These are phyloP conservation scores for Cetonia aurata DNA, from an alignment of 2,888 invertebrate species.

Conservation along the genomic window DNA sequence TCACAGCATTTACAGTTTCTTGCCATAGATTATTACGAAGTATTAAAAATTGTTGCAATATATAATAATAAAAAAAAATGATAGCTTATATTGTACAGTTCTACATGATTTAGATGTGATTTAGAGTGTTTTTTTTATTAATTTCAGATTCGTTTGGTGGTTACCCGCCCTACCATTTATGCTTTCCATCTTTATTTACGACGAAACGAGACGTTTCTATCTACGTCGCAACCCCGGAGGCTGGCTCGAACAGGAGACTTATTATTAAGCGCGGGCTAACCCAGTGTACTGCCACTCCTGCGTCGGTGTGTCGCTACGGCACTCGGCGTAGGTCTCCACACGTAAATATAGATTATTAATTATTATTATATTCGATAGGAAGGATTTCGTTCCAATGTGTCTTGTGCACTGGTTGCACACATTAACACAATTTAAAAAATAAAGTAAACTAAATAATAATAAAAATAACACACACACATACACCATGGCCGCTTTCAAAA, in stretches of 20 bases:
- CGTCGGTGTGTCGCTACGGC: slow-evolving; percentile 40
- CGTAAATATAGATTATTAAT: slow-evolving; percentile 50
- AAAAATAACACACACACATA: slow-evolving; percentile 23
- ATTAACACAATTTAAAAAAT: slow-evolving; percentile 35
- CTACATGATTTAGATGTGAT: not conserved
- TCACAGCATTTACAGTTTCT: too few relatives aligned
- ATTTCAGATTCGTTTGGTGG: slow-evolving; percentile 96
- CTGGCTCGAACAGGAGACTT: slow-evolving; percentile 99
- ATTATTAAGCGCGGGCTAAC: slow-evolving; percentile 79
- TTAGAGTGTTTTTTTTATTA: slow-evolving; percentile 23
- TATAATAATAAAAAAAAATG: too few relatives aligned
- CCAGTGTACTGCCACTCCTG: slow-evolving; percentile 51
- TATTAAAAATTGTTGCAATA: too few relatives aligned
- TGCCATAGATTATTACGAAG: too few relatives aligned
- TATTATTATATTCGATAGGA: slow-evolving; percentile 61
- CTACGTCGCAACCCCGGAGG: slow-evolving; percentile 98
- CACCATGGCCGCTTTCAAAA: slow-evolving; percentile 55
- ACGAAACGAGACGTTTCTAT: slow-evolving; percentile 97
- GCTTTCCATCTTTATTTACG: slow-evolving; percentile 98
- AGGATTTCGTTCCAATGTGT: slow-evolving; percentile 59
- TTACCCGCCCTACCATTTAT: slow-evolving; percentile 98
- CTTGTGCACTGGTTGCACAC: slow-evolving; percentile 54
- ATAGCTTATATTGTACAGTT: too few relatives aligned
- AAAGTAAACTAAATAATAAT: slow-evolving; percentile 31
- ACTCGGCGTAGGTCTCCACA: slow-evolving; percentile 52